These are phyloP conservation scores for Sapajus apella DNA, from an alignment of 2,113 vertebrate species.

Conservation along the genomic window DNA sequence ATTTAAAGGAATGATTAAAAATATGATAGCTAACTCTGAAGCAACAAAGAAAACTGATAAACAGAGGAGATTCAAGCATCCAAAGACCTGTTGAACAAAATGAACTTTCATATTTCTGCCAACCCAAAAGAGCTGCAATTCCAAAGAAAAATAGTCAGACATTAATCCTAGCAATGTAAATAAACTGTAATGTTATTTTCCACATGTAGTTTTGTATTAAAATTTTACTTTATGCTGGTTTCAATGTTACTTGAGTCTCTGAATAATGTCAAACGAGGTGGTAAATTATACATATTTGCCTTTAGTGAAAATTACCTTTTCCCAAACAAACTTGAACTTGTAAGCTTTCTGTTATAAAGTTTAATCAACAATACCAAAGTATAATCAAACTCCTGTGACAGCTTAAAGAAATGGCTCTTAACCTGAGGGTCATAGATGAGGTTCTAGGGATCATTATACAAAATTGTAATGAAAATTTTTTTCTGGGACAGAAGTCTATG, in stretches of 20 bases:
- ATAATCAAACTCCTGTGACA: background rate
- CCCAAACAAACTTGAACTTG: constrained; percentile 17
- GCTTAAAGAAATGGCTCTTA: constrained; percentile 26
- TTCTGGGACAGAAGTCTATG: background rate
- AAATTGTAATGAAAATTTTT: background rate
- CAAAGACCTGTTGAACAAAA: constrained; percentile 5
- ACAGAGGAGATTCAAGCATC: background rate
- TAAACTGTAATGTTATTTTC: constrained; percentile 52
- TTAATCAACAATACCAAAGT: background rate
- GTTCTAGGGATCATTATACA: background rate
- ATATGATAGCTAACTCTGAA: background rate
- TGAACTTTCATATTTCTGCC: constrained; percentile 23
- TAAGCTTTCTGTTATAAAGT: background rate
- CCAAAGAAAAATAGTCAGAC: constrained; percentile 56
- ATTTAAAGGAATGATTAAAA: background rate
- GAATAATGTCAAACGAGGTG: constrained; percentile 42
- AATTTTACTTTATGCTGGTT: constrained; percentile 65
- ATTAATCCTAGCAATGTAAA: constrained; percentile 57
- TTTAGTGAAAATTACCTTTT: constrained; percentile 19
- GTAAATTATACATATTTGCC: constrained; percentile 66
- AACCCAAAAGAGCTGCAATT: constrained; percentile 5
- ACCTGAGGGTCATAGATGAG: background rate
- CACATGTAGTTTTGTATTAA: constrained; percentile 65
- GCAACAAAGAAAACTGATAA: constrained; percentile 29
- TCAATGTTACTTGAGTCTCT: constrained; percentile 49